phyloP scores from a whole-genome alignment of 64 coral and sea anemone genomes.

The Acropora tenuis region DNA sequence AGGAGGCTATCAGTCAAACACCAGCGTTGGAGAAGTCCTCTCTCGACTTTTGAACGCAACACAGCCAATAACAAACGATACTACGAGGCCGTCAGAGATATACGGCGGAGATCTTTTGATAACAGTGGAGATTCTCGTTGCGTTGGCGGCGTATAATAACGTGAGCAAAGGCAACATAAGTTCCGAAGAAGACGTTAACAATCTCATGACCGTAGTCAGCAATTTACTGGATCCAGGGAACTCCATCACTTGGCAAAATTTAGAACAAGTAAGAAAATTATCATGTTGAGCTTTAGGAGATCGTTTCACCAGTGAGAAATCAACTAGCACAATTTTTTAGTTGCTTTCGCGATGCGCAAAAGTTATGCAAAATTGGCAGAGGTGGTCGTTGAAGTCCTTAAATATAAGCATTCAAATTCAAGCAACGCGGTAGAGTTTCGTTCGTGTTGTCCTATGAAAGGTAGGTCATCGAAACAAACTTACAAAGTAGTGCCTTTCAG shows the following conservation, averaged over 20 bases:
- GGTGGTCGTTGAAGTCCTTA: too few relatives aligned
- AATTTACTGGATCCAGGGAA: conserved; percentile 42
- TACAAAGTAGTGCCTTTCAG: too few relatives aligned
- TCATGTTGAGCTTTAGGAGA: not conserved
- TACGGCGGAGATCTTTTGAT: conserved; percentile 55
- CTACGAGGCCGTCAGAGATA: not conserved
- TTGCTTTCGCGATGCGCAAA: too few relatives aligned
- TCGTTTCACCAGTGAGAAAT: too few relatives aligned
- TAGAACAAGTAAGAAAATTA: conserved; percentile 5
- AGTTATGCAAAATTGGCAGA: too few relatives aligned
- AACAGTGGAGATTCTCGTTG: conserved; percentile 32
- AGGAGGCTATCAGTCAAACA: conserved; percentile 17
- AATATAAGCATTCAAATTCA: too few relatives aligned
- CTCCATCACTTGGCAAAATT: conserved; percentile 15
- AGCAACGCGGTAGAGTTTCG: too few relatives aligned
- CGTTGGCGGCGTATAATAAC: conserved; percentile 28
- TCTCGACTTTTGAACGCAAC: not conserved
- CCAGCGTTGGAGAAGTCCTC: not conserved
- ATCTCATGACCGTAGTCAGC: conserved; percentile 20
- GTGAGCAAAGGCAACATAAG: conserved; percentile 11
- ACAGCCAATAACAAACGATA: not conserved
- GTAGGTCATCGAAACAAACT: too few relatives aligned
- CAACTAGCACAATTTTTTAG: too few relatives aligned
- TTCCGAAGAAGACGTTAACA: conserved; percentile 8
- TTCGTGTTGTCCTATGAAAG: too few relatives aligned